Percentiles rank a stretch among this genome's conserved stretches.
These are phyloP conservation scores for Grapholita molesta DNA, from an alignment of 1,140 invertebrate genomes.

Conservation along the genomic window DNA sequence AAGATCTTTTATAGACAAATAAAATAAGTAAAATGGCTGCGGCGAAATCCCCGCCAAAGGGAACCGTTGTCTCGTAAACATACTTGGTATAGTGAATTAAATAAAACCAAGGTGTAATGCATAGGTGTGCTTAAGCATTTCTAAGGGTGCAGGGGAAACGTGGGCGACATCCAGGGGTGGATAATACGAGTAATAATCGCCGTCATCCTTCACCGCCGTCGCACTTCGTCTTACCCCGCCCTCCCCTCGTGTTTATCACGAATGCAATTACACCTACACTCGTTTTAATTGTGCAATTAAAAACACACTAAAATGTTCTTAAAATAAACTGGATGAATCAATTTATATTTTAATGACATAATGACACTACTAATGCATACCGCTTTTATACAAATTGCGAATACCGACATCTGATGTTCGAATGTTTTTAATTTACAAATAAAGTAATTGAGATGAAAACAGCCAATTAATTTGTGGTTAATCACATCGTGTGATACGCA, in stretches of 20 bases:
- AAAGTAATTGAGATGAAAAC: constrained; percentile 33
- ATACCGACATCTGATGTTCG: constrained; percentile 1
- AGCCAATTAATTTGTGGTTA: constrained; percentile 33
- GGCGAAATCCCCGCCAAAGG: neutral
- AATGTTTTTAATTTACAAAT: constrained; percentile 20
- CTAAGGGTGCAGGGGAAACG: constrained; percentile 34
- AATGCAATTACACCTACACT: constrained; percentile 55
- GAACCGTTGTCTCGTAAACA: neutral
- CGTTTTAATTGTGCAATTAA: constrained; percentile 21
- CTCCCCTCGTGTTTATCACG: constrained; percentile 54
- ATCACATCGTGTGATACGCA: constrained; percentile 25
- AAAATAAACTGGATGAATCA: constrained; percentile 36
- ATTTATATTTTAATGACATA: constrained; percentile 30
- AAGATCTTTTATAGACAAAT: neutral
- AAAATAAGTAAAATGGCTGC: neutral
- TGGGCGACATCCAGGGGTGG: constrained; percentile 40
- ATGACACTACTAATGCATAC: constrained; percentile 22
- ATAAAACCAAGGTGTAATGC: constrained; percentile 41
- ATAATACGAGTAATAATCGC: constrained; percentile 65
- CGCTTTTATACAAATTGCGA: constrained; percentile 8
- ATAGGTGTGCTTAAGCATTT: constrained; percentile 24
- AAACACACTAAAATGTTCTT: neutral
- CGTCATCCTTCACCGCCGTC: constrained; percentile 49
- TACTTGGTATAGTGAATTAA: constrained; percentile 17
- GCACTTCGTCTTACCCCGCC: constrained; percentile 38